A percentile compares a stretch with the other conserved stretches of the same genome.
Conservation (phyloP, 2,113 vertebrate genomes). For the Copsychus sechellarum region DNA sequence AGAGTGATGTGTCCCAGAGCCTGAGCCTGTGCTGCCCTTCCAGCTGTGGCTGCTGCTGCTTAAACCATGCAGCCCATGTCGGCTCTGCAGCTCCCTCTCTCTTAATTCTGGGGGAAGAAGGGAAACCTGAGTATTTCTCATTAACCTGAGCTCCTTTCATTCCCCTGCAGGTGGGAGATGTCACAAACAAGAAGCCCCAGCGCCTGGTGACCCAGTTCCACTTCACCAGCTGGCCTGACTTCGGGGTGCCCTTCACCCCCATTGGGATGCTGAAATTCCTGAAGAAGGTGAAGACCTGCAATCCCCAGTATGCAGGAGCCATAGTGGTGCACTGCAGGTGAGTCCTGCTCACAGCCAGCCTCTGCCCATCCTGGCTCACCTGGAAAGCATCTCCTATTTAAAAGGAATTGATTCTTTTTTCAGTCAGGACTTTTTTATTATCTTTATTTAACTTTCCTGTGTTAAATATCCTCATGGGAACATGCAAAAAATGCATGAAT, state of each 20-base stretch:
- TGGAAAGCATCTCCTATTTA: rapidly evolving
- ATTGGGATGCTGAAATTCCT: slow-evolving; percentile 99
- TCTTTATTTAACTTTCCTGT: background rate
- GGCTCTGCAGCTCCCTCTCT: background rate
- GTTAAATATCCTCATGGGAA: background rate
- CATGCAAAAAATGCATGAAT: background rate
- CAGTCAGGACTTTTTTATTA: background rate
- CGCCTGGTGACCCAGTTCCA: slow-evolving; percentile 97
- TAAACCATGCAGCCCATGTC: background rate
- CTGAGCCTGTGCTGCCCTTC: background rate
- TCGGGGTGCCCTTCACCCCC: slow-evolving; percentile 96
- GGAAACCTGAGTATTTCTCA: background rate
- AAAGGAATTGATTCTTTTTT: background rate
- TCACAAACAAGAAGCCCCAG: slow-evolving; percentile 96
- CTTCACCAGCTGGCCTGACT: slow-evolving; percentile 99
- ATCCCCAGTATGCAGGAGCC: slow-evolving; percentile 91
- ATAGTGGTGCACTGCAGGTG: slow-evolving; percentile 98
- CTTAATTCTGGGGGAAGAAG: background rate
- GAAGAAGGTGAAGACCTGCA: slow-evolving; percentile 95
- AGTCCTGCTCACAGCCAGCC: background rate
- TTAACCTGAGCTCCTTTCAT: background rate
- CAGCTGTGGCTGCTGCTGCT: background rate
- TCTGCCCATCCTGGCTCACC: background rate
- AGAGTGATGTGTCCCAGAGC: background rate
- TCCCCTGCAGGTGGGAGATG: slow-evolving; percentile 86